Percentiles rank a stretch among this genome's conserved stretches.
These are phyloP conservation scores for Nesogale talazaci DNA, from an alignment of 2,113 vertebrate genomes.

Conservation along the genomic window DNA sequence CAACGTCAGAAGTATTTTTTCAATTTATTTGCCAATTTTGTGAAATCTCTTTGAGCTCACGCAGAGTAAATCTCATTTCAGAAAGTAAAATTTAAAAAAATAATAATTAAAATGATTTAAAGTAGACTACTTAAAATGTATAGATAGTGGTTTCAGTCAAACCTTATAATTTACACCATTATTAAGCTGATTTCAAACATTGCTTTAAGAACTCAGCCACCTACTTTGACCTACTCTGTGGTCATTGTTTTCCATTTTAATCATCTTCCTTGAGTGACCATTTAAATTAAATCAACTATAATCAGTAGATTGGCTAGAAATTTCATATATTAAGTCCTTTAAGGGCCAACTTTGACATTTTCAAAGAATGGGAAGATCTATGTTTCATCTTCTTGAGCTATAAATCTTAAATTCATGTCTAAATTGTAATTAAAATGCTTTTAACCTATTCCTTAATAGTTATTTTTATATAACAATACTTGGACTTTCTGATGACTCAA, in stretches of 20 bases:
- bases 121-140: conserved; percentile 18
- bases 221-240: background rate
- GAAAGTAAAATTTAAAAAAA: conserved; percentile 42
- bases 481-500: background rate
- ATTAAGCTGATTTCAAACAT: conserved; percentile 61
- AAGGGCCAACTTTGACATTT: background rate
- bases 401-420: conserved; percentile 37
- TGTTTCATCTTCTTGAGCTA: background rate
- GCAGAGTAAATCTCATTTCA: conserved; percentile 43
- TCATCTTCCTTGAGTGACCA: conserved; percentile 8
- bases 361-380: conserved; percentile 19
- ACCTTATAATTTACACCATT: conserved; percentile 18
- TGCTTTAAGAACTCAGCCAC: conserved; percentile 4
- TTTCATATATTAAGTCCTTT: conserved; percentile 40
- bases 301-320: conserved; percentile 1
- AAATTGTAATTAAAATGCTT: conserved; percentile 53
- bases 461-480: conserved; percentile 59
- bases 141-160: conserved; percentile 37
- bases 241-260: background rate
- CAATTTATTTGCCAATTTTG: conserved; percentile 17
- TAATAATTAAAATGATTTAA: conserved; percentile 44
- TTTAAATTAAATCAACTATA: conserved; percentile 26
- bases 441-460: conserved; percentile 29
- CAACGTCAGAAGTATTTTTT: conserved; percentile 30
- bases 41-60: conserved; percentile 49